These are phyloP conservation scores for Rachycentron canadum DNA, from an alignment of 2,797 vertebrate genomes.

Conservation along the genomic window DNA sequence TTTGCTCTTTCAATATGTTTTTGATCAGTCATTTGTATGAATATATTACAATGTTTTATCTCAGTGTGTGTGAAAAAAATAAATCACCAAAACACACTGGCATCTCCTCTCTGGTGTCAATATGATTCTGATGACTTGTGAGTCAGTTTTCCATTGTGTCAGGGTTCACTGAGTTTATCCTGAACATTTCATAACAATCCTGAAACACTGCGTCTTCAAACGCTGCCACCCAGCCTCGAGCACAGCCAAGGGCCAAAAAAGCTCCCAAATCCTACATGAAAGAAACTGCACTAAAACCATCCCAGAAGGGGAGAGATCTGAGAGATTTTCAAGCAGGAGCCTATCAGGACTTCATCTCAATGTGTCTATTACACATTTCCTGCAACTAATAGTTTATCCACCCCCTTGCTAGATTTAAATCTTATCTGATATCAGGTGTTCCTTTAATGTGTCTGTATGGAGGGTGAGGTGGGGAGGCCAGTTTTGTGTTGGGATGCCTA, in stretches of 20 bases:
- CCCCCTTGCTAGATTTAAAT: constrained; percentile 63
- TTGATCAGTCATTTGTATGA: neutral
- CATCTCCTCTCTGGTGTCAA: neutral
- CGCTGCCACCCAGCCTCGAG: constrained; percentile 52
- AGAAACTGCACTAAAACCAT: constrained; percentile 54
- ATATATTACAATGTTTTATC: neutral
- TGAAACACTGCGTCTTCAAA: constrained; percentile 35
- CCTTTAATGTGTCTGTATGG: constrained; percentile 60
- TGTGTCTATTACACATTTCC: constrained; percentile 65
- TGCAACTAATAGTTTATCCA: constrained; percentile 63
- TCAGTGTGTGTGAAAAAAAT: neutral
- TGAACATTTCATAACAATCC: constrained; percentile 41
- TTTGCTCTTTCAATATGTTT: neutral
- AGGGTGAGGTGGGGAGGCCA: constrained; percentile 25
- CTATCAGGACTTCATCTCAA: constrained; percentile 66
- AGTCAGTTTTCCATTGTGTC: neutral
- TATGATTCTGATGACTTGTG: neutral
- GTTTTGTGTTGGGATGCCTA: constrained; percentile 57
- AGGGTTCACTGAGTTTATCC: constrained; percentile 38
- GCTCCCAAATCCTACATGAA: constrained; percentile 68
- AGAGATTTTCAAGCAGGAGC: constrained; percentile 49
- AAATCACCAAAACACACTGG: neutral
- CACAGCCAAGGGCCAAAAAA: constrained; percentile 59
- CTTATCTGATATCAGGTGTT: constrained; percentile 68
- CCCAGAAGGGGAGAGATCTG: constrained; percentile 60